phyloP scores from a whole-genome alignment of 2,113 vertebrate species.

The Brachypodius melanocephalos region DNA sequence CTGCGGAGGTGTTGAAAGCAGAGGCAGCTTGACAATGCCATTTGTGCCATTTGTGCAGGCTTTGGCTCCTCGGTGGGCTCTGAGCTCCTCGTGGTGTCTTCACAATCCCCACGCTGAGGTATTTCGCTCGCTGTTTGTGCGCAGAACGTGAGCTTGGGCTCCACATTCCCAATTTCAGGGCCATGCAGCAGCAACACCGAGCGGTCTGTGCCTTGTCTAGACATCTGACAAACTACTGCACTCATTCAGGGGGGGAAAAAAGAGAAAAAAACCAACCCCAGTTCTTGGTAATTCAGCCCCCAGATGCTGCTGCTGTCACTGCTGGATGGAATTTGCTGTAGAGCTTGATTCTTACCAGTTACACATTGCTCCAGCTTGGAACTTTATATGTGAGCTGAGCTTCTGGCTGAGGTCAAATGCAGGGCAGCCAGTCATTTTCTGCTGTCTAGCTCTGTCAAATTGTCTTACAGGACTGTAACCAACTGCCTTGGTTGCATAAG shows the following conservation, averaged over 20 bases:
- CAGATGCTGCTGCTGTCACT: slow-evolving; percentile 42
- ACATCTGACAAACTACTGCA: slow-evolving; percentile 42
- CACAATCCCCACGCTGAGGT: neutral
- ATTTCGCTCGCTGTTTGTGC: slow-evolving; percentile 9
- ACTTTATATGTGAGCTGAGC: slow-evolving; percentile 58
- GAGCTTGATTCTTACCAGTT: slow-evolving; percentile 57
- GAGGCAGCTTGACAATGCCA: neutral
- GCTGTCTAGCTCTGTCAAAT: slow-evolving; percentile 67
- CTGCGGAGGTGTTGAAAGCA: neutral
- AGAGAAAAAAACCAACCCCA: neutral
- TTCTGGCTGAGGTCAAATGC: slow-evolving; percentile 59
- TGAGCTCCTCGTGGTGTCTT: neutral
- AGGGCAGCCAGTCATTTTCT: slow-evolving; percentile 68
- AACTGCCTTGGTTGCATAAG: slow-evolving; percentile 65
- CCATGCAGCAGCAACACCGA: neutral
- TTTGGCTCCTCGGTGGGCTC: neutral
- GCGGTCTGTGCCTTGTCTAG: slow-evolving; percentile 19
- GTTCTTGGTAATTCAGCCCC: slow-evolving; percentile 29
- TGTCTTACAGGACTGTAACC: slow-evolving; percentile 58
- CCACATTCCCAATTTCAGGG: neutral
- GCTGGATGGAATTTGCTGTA: slow-evolving; percentile 47
- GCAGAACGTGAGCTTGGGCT: neutral
- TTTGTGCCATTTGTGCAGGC: neutral
- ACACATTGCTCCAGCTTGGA: slow-evolving; percentile 44
- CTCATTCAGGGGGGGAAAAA: rapidly evolving